Evolutionary conservation across 37 sponge, comb jelly and placozoan species (phyloP), one percentile per base, ranked within the genome.

Genomic region (Agelas oroides): DNA sequence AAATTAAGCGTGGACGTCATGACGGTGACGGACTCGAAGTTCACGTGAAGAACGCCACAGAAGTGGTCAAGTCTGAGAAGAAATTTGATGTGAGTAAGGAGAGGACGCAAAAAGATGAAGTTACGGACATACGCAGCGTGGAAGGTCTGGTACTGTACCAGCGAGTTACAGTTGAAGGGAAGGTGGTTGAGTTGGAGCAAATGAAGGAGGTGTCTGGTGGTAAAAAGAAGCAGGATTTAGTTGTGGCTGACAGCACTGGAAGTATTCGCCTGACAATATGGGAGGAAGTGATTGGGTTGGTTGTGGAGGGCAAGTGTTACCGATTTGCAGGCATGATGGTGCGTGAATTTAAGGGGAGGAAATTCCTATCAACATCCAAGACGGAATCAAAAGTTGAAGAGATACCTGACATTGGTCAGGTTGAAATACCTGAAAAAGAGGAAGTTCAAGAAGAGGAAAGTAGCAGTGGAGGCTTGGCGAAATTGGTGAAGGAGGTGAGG

Each of bases 281-380:
- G 75, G 28, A 73, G 54, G 40, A 5, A 46, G 55, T 40, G 21
- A 73, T 73, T 73, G 75, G 75, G 5, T 6, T 40, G 17, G 2
- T 73, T 8, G 55, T 12, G 28, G 37, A 14, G 8, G 70, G 35
- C 5, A 14, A 11, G 5, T 13, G 64, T 27, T 62, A 62, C 13
- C 3, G 28, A 16, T 34, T 33, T 3, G 12, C 2, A 14, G 70
- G 70, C 5, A 35, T 32, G 28, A 32, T 69, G 70, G 70, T 69
- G 35, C 21, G 70, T 24, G 34, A 69, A 31, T 69, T 36, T 69
- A 14, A 12, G 2, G 35, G 70, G 12, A 69, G 13, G 8, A 69
- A 69, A 13, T 69, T 69, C 12, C 70, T 69, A 13, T 69, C 70
- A 12, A 69, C 70, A 8, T 69, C 70, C 2, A 69, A 35, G 70